Evolutionary conservation across 2,113 vertebrate species (phyloP).

Genomic region (Microcebus jonahi): DNA sequence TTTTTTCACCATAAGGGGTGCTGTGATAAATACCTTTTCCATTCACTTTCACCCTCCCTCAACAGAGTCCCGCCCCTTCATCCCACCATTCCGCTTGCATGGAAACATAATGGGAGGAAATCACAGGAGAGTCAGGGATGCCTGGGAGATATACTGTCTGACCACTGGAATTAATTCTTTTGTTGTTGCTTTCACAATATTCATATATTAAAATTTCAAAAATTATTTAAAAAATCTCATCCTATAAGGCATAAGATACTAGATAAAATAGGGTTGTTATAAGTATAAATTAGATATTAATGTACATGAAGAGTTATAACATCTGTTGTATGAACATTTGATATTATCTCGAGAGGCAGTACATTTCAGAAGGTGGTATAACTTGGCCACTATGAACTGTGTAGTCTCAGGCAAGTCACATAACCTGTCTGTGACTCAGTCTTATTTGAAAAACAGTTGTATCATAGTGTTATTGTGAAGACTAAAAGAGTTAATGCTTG

Average conservation of each 20-base stretch:
- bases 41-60: not conserved
- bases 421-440: constrained; percentile 12
- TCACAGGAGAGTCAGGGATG: not conserved
- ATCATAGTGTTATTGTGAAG: not conserved
- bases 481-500: constrained; percentile 15
- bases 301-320: not conserved
- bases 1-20: not conserved
- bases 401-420: not conserved
- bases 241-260: not conserved
- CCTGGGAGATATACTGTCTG: not conserved
- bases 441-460: constrained; percentile 4
- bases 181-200: constrained; percentile 14
- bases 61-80: not conserved
- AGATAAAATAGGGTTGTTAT: not conserved
- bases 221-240: constrained; percentile 46
- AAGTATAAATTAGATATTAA: constrained; percentile 15
- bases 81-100: not conserved
- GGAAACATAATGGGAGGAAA: not conserved
- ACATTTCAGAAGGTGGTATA: not conserved
- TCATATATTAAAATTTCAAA: constrained; percentile 18
- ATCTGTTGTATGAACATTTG: not conserved
- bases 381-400: constrained; percentile 14
- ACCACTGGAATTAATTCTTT: not conserved
- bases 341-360: not conserved
- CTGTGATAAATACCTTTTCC: not conserved